Conservation (phyloP, 2,113 vertebrate species). For the Apodemus sylvaticus region DNA sequence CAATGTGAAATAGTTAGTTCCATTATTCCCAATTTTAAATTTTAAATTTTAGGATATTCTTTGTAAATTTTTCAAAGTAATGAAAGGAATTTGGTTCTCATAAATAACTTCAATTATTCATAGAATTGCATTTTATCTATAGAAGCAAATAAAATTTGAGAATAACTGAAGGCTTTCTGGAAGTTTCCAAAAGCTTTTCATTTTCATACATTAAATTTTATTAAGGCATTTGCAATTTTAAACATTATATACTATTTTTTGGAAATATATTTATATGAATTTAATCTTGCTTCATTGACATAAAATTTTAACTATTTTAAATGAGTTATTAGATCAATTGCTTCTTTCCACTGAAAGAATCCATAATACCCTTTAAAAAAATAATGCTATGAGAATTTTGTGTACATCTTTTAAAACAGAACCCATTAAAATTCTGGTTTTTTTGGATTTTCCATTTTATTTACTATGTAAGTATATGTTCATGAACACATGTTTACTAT, state of each 20-base stretch:
- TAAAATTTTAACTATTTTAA: background rate
- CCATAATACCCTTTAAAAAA: background rate
- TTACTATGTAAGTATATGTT: background rate
- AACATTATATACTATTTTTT: background rate
- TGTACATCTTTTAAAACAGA: background rate
- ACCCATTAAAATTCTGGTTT: background rate
- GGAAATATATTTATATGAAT: background rate
- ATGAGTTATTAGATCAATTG: background rate
- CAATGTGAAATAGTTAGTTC: slow-evolving; percentile 47
- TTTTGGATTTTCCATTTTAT: background rate
- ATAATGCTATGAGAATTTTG: background rate
- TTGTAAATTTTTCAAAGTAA: slow-evolving; percentile 16
- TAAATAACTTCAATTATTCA: background rate
- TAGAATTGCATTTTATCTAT: background rate
- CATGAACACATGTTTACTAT: background rate
- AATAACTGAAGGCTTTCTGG: background rate
- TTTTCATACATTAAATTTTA: background rate
- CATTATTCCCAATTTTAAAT: slow-evolving; percentile 48
- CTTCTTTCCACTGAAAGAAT: background rate
- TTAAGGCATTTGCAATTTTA: background rate
- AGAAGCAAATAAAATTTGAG: slow-evolving; percentile 41
- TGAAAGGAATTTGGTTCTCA: slow-evolving; percentile 20
- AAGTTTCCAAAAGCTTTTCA: background rate
- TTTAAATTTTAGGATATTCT: slow-evolving; percentile 56
- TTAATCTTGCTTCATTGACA: slow-evolving; percentile 3